Base-by-base conservation (phyloP, 2,797 vertebrate genomes). In the Heteromormyrus szaboi region DNA sequence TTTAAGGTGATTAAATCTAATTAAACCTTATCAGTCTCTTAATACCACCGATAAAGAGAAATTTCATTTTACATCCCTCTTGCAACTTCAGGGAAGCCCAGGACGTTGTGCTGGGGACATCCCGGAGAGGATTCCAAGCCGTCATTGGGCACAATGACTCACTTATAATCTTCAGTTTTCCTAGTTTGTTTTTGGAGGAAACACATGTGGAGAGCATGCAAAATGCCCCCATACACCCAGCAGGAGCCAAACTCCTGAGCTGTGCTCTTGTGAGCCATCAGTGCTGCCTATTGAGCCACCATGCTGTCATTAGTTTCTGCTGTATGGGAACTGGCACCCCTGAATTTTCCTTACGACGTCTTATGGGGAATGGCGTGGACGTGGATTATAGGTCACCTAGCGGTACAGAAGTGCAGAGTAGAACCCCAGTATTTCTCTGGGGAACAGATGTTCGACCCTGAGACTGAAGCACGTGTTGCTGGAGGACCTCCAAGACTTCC, bases 1-100 rank as follows among this genome's bases (percentile, higher is more conserved):
- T 68, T 79, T 79, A 79, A 79, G 72, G 37, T 79, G 72, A 79
- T 79, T 46, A 44, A 79, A 79, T 79, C 17, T n/a, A 79, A 79
- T 46, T 44, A 7, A 79, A 79, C 17, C 3, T 79, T 17, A 37
- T 37, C 72, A 37, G 33, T 79, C 37, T 79, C 37, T 41, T 79
- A 79, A n/a, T 79, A 79, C 17, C 72, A 46, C 17, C 2, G 19
- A 44, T 46, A 79, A 44, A 68, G 25, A 68, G 62, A 33, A 33
- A 14, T 68, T 33, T 68, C 3, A 68, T 68, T 12, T 68, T 29
- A 68, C 62, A 33, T 68, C 25, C 25, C 62, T 65, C 22, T 33
- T 11, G 8, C 59, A 62, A 25, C 59, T 76, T 76, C 37, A 76
- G 68, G 33, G 25, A 68, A 68, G 62, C 62, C 25, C 68, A 19